Conservation (phyloP, 1,140 invertebrate species). For the Acromyrmex charruanus region DNA sequence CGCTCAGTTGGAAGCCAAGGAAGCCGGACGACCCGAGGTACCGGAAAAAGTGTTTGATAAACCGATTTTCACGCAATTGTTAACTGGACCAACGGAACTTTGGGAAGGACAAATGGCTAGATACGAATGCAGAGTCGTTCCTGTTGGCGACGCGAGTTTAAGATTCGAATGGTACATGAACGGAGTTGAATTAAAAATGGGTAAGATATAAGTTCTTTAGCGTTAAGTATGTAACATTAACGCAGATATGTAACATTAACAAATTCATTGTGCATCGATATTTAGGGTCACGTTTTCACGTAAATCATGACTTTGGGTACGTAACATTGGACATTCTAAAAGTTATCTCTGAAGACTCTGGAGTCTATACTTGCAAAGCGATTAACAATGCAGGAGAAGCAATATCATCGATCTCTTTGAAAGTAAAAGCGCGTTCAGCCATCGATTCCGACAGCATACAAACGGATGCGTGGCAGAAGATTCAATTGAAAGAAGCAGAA, state of each 20-base stretch:
- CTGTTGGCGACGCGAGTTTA: conserved; percentile 96
- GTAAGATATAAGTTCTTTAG: conserved; percentile 84
- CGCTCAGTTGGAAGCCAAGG: conserved; percentile 94
- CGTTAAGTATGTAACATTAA: too few relatives aligned
- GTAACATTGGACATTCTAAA: conserved; percentile 96
- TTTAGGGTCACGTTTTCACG: conserved; percentile 93
- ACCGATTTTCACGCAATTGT: conserved; percentile 96
- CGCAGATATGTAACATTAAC: conserved; percentile 52
- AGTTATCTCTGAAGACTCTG: conserved; percentile 95
- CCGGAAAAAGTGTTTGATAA: conserved; percentile 94
- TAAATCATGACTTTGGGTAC: conserved; percentile 97
- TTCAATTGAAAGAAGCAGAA: conserved; percentile 95
- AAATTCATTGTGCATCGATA: conserved; percentile 75
- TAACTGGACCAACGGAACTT: conserved; percentile 95
- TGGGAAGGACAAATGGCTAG: conserved; percentile 98
- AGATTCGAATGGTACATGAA: conserved; percentile 98
- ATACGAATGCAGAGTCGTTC: conserved; percentile 98
- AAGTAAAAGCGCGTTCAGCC: conserved; percentile 93
- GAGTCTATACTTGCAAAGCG: conserved; percentile 97
- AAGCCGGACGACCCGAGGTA: conserved; percentile 89
- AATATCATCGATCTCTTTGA: conserved; percentile 95
- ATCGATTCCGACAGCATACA: conserved; percentile 94
- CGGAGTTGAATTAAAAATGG: conserved; percentile 96
- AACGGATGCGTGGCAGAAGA: conserved; percentile 96
- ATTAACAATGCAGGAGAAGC: conserved; percentile 96